Evolutionary conservation across 2,888 invertebrate genomes (phyloP), one percentile per base, ranked within the genome.

Genomic region (Horisme vitalbata): DNA sequence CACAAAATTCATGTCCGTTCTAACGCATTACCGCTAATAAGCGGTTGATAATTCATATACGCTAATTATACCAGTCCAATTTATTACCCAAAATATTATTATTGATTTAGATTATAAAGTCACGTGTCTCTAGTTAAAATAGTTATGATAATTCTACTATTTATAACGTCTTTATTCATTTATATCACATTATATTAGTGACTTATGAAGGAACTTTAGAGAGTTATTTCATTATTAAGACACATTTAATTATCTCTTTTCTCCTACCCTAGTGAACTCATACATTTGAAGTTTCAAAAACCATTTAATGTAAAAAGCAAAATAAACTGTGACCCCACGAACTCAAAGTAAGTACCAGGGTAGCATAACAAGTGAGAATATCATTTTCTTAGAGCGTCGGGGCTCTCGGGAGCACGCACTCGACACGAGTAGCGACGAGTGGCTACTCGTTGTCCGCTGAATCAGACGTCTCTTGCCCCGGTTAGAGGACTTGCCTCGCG

Each of bases 331-430:
- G 8, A 10, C 11, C 21, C 10, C 11, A 35, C 31, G 31, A 24
- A 26, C 7, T 21, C 20, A 48, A 37, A 55, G n/a, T n/a, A n/a
- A n/a, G 59, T 62, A 64, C 67, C 49, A 65, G 58, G 62, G 47
- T 36, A 37, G 44, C 61, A 65, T 66, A 65, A 66, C 66, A 63
- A 63, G 63, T 50, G 41, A 47, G 57, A 45, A 55, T 68, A 66
- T 68, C 66, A 63, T 65, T 65, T 68, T 56, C 61, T 49, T 36
- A 44, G 46, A 39, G 43, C 37, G 37, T 45, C 33, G 11, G 30
- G n/a, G 48, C 34, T 18, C 49, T 44, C 28, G 31, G 27, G 31
- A 27, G 44, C 43, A 49, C 52, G 51, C 46, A 49, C 54, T 57
- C 28, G 33, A 45, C 49, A 38, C 41, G 44, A 51, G 57, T 45